phyloP scores from a whole-genome alignment of 2,113 vertebrate species.

The Circaetus gallicus region DNA sequence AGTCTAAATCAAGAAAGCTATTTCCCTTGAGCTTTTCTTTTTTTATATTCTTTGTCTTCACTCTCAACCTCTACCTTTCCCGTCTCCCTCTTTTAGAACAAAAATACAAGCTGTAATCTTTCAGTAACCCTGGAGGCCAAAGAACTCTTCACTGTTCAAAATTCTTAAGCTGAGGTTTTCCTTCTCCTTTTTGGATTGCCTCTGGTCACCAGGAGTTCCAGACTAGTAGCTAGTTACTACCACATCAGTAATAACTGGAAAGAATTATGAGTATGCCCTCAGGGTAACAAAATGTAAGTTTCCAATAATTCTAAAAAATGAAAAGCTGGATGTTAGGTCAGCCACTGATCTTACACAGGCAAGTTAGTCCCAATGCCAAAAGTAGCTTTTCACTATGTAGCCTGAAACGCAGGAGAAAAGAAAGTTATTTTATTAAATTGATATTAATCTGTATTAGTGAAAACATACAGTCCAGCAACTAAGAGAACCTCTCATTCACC shows the following conservation, averaged over 20 bases:
- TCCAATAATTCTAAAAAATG: neutral
- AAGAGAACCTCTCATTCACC: neutral
- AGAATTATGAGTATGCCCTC: neutral
- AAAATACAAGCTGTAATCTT: neutral
- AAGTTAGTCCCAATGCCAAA: neutral
- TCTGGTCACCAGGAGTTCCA: neutral
- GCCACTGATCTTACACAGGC: neutral
- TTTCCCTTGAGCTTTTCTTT: neutral
- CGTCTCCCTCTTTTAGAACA: neutral
- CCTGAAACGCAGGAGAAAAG: neutral
- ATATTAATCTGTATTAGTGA: neutral
- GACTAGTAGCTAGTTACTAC: neutral
- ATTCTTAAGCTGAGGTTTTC: neutral
- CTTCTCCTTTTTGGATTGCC: neutral
- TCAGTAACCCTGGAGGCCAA: neutral
- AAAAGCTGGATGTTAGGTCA: neutral
- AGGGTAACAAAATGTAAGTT: neutral
- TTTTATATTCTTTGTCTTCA: neutral
- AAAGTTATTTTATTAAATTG: neutral
- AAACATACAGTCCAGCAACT: neutral
- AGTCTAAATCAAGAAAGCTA: neutral
- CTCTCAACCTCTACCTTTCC: neutral
- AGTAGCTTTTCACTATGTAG: neutral
- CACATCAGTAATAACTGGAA: neutral
- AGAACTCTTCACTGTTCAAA: neutral